Conservation (phyloP, 2,888 invertebrate genomes). For the Melieria omissa region DNA sequence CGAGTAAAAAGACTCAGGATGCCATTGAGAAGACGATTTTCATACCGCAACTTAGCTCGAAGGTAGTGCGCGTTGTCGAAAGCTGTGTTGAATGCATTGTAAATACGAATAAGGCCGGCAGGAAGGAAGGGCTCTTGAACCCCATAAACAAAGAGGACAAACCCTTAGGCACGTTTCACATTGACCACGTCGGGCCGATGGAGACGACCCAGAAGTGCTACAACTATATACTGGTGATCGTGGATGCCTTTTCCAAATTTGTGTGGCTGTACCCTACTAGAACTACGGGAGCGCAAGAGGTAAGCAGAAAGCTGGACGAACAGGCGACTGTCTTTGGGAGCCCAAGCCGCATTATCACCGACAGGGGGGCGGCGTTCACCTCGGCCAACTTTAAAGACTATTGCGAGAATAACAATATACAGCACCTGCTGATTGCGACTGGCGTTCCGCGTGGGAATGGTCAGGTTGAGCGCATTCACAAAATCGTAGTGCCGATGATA, state of each 20-base stretch:
- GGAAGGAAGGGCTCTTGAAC: constrained; percentile 39
- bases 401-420: constrained; percentile 51
- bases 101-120: constrained; percentile 45
- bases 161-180: constrained; percentile 49
- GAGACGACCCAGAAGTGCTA: constrained; percentile 53
- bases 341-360: constrained; percentile 56
- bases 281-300: constrained; percentile 49
- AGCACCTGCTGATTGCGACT: constrained; percentile 53
- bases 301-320: constrained; percentile 47
- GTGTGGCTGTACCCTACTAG: constrained; percentile 56
- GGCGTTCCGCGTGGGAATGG: constrained; percentile 56
- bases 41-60: constrained; percentile 39
- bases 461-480: too few relatives aligned
- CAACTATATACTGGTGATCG: constrained; percentile 55
- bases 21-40: constrained; percentile 43
- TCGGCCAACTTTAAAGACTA: constrained; percentile 54
- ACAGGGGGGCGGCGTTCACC: constrained; percentile 61
- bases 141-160: constrained; percentile 35
- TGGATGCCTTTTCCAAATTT: constrained; percentile 59
- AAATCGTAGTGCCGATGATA: too few relatives aligned
- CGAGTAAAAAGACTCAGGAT: constrained; percentile 49
- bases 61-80: constrained; percentile 29
- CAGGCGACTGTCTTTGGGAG: constrained; percentile 41
- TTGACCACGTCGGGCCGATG: constrained; percentile 60
- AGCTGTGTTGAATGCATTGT: constrained; percentile 41